A percentile compares a stretch with the other conserved stretches of the same genome.
Evolutionary conservation across 2,888 invertebrate genomes (phyloP).

Genomic region (Atethmia centrago): DNA sequence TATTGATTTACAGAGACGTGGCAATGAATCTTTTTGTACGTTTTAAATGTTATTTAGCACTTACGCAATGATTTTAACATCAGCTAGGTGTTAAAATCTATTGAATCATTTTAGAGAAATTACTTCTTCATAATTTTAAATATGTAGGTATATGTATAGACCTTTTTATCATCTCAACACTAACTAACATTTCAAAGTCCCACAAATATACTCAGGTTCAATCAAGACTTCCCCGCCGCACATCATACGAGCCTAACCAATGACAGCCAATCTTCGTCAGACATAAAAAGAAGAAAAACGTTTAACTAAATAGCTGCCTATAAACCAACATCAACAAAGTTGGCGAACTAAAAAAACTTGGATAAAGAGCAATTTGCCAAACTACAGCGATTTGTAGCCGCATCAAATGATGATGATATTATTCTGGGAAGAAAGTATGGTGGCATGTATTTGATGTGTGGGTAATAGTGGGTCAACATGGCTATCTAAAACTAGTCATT

Average conservation of each 20-base stretch:
- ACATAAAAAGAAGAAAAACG: conserved; percentile 56
- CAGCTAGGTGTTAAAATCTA: background rate
- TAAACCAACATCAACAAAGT: conserved; percentile 59
- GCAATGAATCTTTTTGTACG: background rate
- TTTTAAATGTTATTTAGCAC: background rate
- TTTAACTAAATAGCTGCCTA: conserved; percentile 58
- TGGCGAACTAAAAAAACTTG: conserved; percentile 65
- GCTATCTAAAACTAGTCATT: conserved; percentile 23
- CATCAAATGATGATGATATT: conserved; percentile 73
- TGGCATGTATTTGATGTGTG: conserved; percentile 49
- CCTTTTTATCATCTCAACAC: background rate
- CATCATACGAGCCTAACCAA: conserved; percentile 29
- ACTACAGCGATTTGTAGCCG: conserved; percentile 72
- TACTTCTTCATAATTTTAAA: background rate
- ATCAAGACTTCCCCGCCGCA: background rate
- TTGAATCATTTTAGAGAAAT: background rate
- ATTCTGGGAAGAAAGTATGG: conserved; percentile 58
- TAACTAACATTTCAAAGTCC: background rate
- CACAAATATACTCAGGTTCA: background rate
- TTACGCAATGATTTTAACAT: background rate
- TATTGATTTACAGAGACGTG: background rate
- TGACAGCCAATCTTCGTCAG: conserved; percentile 40
- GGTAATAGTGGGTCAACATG: conserved; percentile 35
- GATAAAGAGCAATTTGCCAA: conserved; percentile 68
- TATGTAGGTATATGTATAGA: background rate